Conservation (phyloP, 1,140 invertebrate genomes). For the Venturia canescens region DNA sequence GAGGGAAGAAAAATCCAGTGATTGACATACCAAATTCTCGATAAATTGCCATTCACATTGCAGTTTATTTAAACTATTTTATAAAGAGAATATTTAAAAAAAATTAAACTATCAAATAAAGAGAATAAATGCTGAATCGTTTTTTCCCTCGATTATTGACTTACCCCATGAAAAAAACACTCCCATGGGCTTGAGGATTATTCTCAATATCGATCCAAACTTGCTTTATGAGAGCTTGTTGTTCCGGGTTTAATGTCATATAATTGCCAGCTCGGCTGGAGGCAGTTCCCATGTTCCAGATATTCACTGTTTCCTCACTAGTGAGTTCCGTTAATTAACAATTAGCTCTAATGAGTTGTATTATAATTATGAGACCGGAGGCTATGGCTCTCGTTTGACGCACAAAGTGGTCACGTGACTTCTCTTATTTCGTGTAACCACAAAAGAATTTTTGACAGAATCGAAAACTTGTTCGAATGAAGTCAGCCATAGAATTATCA, state of each 20-base stretch:
- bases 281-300: conserved; percentile 33
- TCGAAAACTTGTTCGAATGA: too few relatives aligned
- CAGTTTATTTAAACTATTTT: background rate
- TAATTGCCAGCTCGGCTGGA: conserved; percentile 20
- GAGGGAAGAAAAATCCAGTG: too few relatives aligned
- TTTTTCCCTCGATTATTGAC: background rate
- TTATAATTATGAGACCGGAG: too few relatives aligned
- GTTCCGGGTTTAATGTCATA: conserved; percentile 50
- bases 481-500: too few relatives aligned
- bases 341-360: background rate
- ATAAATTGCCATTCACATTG: too few relatives aligned
- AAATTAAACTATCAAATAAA: too few relatives aligned
- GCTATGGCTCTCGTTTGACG: too few relatives aligned
- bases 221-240: conserved; percentile 56
- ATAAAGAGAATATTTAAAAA: conserved; percentile 9
- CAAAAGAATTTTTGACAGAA: too few relatives aligned
- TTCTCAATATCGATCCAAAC: conserved; percentile 59
- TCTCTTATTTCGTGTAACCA: too few relatives aligned
- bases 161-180: conserved; percentile 58
- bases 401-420: too few relatives aligned
- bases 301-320: background rate
- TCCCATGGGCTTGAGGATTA: conserved; percentile 61
- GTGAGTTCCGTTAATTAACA: background rate
- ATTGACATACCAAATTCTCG: too few relatives aligned
- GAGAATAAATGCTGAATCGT: background rate